Evolutionary conservation across 2,888 invertebrate genomes (phyloP).

Genomic region (Rapana venosa): DNA sequence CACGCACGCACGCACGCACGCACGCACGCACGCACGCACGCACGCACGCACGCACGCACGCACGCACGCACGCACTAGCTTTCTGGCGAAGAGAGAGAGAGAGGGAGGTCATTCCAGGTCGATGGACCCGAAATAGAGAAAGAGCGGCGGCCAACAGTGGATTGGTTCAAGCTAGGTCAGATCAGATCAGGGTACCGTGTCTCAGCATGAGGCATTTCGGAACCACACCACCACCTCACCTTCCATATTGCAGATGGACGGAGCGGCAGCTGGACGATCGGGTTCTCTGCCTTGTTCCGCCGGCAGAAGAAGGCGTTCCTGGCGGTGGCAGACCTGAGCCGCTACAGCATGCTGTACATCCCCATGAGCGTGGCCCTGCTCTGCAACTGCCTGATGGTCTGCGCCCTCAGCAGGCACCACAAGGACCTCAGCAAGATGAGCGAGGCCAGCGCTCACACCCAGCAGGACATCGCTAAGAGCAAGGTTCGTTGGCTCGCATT

Average conservation of each 20-base stretch:
- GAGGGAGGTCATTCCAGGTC: too few species aligned
- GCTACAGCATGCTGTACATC: conserved; percentile 22
- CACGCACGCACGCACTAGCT: too few species aligned
- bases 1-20: too few species aligned
- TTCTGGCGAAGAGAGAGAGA: too few species aligned
- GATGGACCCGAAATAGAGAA: too few species aligned
- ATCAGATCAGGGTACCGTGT: too few species aligned
- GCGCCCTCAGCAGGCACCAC: conserved; percentile 15
- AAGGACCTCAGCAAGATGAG: not conserved
- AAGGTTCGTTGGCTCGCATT: not conserved
- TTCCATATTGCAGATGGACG: not conserved
- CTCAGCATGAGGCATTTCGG: too few species aligned
- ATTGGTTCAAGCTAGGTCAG: too few species aligned
- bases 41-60: too few species aligned
- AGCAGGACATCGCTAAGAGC: not conserved
- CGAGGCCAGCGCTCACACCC: not conserved
- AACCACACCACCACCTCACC: too few species aligned
- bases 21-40: too few species aligned
- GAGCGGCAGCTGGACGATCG: not conserved
- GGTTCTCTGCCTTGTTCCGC: conserved; percentile 6
- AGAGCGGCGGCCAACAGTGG: too few species aligned
- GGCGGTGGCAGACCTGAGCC: conserved; percentile 10
- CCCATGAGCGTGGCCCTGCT: conserved; percentile 21
- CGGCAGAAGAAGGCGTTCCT: not conserved
- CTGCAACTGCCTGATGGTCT: conserved; percentile 21